These are phyloP conservation scores for Himantopus leucocephalus DNA, from an alignment of 2,113 vertebrate species.

Conservation along the genomic window DNA sequence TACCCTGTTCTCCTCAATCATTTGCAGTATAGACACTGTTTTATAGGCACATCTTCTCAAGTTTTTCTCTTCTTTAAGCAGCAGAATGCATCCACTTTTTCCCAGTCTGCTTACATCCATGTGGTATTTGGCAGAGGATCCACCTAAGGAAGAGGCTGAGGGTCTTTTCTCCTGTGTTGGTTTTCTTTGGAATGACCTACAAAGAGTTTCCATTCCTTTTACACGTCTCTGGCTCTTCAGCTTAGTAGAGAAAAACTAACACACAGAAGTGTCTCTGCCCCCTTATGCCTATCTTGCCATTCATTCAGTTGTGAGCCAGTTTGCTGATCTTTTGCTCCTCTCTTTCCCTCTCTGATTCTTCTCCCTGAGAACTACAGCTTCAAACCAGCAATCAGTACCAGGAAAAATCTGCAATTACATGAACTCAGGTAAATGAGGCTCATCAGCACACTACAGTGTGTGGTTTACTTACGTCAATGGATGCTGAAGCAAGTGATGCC, in stretches of 20 bases:
- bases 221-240: neutral
- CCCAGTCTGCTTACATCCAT: neutral
- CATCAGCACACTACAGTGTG: rapidly evolving
- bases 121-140: neutral
- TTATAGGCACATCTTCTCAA: neutral
- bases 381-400: neutral
- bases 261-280: neutral
- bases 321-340: neutral
- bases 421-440: neutral
- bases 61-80: neutral
- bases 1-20: neutral
- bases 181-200: neutral
- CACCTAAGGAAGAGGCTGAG: neutral
- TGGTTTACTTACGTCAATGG: neutral
- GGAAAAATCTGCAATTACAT: neutral
- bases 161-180: neutral
- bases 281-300: neutral
- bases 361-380: neutral
- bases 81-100: neutral
- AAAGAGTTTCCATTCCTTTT: neutral
- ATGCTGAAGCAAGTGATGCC: neutral
- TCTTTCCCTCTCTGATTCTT: neutral
- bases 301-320: neutral
- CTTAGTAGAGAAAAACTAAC: neutral
- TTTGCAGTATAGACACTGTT: neutral